A percentile compares a stretch with the other conserved stretches of the same genome.
These are phyloP conservation scores for Redunca redunca DNA, from an alignment of 2,113 vertebrate genomes.

Conservation along the genomic window DNA sequence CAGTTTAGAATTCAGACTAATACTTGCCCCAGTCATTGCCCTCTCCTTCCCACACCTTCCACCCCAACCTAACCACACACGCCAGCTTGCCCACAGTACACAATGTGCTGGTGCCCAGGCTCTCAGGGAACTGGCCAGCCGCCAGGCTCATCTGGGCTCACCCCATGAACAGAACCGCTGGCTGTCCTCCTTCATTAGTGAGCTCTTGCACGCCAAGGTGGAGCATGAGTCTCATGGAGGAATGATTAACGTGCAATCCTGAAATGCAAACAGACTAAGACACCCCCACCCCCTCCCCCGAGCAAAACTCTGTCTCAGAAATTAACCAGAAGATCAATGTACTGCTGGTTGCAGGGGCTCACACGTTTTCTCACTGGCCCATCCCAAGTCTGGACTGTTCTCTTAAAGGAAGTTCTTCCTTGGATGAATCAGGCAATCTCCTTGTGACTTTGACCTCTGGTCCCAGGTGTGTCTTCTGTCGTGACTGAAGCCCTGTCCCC, in stretches of 20 bases:
- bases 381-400: background rate
- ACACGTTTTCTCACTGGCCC: background rate
- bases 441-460: background rate
- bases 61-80: background rate
- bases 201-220: background rate
- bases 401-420: background rate
- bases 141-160: background rate
- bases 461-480: background rate
- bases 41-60: background rate
- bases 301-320: background rate
- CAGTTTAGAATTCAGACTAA: constrained; percentile 3
- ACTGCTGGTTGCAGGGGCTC: no score
- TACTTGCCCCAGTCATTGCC: background rate
- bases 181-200: background rate
- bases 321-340: background rate
- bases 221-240: background rate
- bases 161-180: background rate
- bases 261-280: background rate
- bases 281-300: background rate
- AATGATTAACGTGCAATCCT: background rate
- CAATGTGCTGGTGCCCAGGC: background rate
- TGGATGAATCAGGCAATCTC: background rate
- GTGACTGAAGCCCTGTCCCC: background rate
- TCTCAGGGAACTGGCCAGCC: background rate
- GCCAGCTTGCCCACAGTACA: background rate